These are phyloP conservation scores for Myotis brandtii DNA, from an alignment of 2,113 vertebrate species.

Conservation along the genomic window DNA sequence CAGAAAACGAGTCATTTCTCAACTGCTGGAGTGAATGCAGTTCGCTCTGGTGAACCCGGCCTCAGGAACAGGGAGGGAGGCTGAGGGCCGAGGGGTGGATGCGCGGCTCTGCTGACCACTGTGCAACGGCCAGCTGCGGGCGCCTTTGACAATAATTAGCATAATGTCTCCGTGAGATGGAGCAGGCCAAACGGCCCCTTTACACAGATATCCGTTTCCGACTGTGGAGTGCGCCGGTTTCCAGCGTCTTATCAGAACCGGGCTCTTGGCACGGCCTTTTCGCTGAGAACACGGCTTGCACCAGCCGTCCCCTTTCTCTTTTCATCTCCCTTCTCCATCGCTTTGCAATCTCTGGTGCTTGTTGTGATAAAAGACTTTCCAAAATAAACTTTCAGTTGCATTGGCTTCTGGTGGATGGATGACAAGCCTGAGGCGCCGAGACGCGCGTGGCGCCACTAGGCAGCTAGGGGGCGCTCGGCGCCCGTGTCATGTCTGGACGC, in stretches of 20 bases:
- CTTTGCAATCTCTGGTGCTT: conserved; percentile 64
- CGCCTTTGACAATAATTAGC: conserved; percentile 53
- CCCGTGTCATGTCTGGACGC: conserved; percentile 78
- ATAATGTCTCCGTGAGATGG: conserved; percentile 62
- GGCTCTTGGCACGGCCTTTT: neutral
- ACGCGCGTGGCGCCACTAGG: conserved; percentile 64
- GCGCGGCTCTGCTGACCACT: neutral
- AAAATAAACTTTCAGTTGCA: conserved; percentile 87
- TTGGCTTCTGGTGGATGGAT: conserved; percentile 68
- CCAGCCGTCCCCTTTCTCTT: neutral
- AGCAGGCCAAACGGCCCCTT: conserved; percentile 11
- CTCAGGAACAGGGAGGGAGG: conserved; percentile 62
- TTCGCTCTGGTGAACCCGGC: conserved; percentile 59
- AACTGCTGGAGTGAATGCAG: conserved; percentile 59
- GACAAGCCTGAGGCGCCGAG: conserved; percentile 56
- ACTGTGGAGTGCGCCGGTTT: neutral
- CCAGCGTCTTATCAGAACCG: conserved; percentile 27
- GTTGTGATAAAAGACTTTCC: conserved; percentile 83
- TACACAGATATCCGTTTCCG: conserved; percentile 18
- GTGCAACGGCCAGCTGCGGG: conserved; percentile 40
- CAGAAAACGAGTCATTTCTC: conserved; percentile 65
- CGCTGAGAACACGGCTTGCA: neutral
- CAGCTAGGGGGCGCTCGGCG: conserved; percentile 90
- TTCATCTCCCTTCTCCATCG: conserved; percentile 64
- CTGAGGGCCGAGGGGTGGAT: conserved; percentile 39